Evolutionary conservation across 35 echinoderm and acorn worm genomes (phyloP), one percentile per base, ranked within the genome.

Genomic region (Apostichopus japonicus): DNA sequence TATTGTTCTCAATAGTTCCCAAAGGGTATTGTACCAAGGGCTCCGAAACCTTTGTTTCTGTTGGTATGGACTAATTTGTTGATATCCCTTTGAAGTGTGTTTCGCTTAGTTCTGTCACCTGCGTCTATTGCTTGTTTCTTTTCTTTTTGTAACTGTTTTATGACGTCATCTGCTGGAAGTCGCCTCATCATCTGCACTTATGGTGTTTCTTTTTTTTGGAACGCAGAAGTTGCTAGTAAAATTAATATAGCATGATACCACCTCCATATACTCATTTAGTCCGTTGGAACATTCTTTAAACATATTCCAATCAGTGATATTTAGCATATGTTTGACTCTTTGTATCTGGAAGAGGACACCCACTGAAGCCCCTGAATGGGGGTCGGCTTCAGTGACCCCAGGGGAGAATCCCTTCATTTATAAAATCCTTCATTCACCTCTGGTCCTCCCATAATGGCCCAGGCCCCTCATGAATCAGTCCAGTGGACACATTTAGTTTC

Each of bases 131-230:
- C 77, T 44, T 78, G 21, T 78, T 78, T 78, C 77, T 78, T 78
- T 78, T 78, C 77, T 44, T 44, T 78, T 44, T 78, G 21, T 78
- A 78, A 78, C 21, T 44, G 21, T 23, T 86, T 86, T 86, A 86
- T 54, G n/a, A 53, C 55, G 8, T 62, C 56, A 62, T 86, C 82
- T 86, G 82, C 82, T n/a, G n/a, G n/a, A n/a, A n/a, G n/a, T n/a
- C n/a, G n/a, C n/a, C n/a, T n/a, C n/a, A n/a, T n/a, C n/a, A n/a
- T n/a, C n/a, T n/a, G n/a, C n/a, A n/a, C n/a, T n/a, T n/a, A n/a
- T n/a, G n/a, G 82, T 19, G 55, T 55, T 53, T 53, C 24, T n/a
- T n/a, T n/a, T n/a, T n/a, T 55, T 53, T 21, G 82, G 82, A 86
- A 86, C 53, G 15, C 33, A 86, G 9, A 14, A 23, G 55, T 86